Evolutionary conservation across 2,113 vertebrate species (phyloP).

Genomic region (Dissostichus mawsoni): DNA sequence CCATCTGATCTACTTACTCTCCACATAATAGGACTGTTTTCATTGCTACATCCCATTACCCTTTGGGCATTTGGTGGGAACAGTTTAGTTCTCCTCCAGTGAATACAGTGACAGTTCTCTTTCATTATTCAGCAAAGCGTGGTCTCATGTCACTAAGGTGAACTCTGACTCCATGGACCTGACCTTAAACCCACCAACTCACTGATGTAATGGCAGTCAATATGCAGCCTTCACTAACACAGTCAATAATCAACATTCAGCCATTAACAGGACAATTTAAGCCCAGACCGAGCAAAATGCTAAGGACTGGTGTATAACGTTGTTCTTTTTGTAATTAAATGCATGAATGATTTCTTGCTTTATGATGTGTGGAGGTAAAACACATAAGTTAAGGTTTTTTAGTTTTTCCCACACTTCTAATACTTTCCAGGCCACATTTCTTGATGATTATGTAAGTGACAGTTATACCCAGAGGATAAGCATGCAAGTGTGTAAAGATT

Average conservation of each 20-base stretch:
- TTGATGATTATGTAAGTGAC: neutral
- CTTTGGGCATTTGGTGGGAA: slow-evolving; percentile 47
- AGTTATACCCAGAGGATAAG: neutral
- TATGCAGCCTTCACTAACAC: slow-evolving; percentile 27
- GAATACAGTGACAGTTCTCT: slow-evolving; percentile 53
- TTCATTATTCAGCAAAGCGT: slow-evolving; percentile 61
- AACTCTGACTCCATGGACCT: slow-evolving; percentile 62
- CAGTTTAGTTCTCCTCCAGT: slow-evolving; percentile 52
- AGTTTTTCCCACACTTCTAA: neutral
- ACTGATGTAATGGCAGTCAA: slow-evolving; percentile 19
- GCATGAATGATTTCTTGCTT: neutral
- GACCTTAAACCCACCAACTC: slow-evolving; percentile 56
- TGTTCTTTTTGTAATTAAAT: neutral
- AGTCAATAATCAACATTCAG: slow-evolving; percentile 45
- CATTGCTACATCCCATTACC: slow-evolving; percentile 48
- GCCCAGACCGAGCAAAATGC: neutral
- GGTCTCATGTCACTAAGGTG: slow-evolving; percentile 41
- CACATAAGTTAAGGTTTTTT: neutral
- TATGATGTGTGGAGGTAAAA: neutral
- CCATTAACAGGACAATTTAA: slow-evolving; percentile 34
- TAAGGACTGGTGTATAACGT: neutral
- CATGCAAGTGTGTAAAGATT: neutral
- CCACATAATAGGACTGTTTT: slow-evolving; percentile 32
- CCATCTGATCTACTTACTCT: slow-evolving; percentile 15
- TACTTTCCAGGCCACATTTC: neutral